Evolutionary conservation across 1,140 invertebrate genomes (phyloP).

Genomic region (Drosophila cardini): DNA sequence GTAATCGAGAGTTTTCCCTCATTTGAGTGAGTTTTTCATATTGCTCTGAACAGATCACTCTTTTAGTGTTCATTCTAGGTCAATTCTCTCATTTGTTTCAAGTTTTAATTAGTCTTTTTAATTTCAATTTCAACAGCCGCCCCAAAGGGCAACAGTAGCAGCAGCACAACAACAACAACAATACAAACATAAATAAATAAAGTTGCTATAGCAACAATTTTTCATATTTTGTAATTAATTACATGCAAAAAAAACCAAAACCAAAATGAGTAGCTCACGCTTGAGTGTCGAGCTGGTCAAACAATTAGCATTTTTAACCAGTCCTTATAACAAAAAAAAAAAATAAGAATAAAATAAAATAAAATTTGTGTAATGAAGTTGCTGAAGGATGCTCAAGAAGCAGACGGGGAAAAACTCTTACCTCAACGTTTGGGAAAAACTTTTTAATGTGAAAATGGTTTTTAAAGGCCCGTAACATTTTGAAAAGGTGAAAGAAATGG

Average conservation of each 20-base stretch:
- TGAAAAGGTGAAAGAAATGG: constrained; percentile 28
- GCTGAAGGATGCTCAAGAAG: constrained; percentile 53
- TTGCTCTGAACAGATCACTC: constrained; percentile 25
- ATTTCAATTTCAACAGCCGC: constrained; percentile 61
- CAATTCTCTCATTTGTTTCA: constrained; percentile 66
- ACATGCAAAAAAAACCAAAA: constrained; percentile 68
- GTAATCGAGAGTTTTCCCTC: constrained; percentile 31
- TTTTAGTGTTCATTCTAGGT: constrained; percentile 55
- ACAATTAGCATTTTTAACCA: constrained; percentile 69
- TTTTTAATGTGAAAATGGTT: constrained; percentile 78
- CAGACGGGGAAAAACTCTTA: background rate
- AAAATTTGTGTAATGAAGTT: constrained; percentile 58
- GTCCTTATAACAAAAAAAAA: constrained; percentile 51
- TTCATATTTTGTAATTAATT: constrained; percentile 66
- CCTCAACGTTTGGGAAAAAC: constrained; percentile 38
- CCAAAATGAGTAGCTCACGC: constrained; percentile 30
- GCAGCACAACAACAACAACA: background rate
- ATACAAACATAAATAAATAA: constrained; percentile 15
- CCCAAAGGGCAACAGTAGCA: constrained; percentile 34
- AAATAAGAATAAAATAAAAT: constrained; percentile 48
- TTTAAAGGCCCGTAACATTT: constrained; percentile 32
- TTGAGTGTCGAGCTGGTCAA: constrained; percentile 59
- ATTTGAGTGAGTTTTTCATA: constrained; percentile 29
- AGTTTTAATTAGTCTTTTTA: constrained; percentile 79
- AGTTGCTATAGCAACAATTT: constrained; percentile 69